Percentiles rank a stretch among this genome's conserved stretches.
phyloP scores from a whole-genome alignment of 92 coral and sea anemone genomes.

The Phenganax marumi region DNA sequence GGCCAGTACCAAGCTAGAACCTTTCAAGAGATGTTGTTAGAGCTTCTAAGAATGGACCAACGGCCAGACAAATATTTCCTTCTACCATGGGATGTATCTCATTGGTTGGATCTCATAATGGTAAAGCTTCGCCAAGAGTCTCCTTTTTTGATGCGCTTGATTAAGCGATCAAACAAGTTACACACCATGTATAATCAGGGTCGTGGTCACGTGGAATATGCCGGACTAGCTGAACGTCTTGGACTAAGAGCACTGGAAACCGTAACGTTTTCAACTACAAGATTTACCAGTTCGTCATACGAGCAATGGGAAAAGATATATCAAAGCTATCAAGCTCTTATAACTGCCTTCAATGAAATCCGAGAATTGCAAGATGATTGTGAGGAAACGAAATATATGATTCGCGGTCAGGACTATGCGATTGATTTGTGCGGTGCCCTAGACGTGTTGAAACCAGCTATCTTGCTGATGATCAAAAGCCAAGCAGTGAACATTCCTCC shows the following conservation, averaged over 20 bases:
- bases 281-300: no score
- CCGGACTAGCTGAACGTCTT: no score
- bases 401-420: slow-evolving; percentile 6
- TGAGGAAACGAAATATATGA: background rate
- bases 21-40: background rate
- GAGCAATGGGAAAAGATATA: background rate
- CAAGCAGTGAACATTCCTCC: slow-evolving; percentile 11
- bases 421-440: slow-evolving; percentile 14
- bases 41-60: background rate
- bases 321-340: background rate
- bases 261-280: no score
- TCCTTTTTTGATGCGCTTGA: no score
- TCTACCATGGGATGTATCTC: no score
- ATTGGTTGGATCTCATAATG: no score
- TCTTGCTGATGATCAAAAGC: slow-evolving; percentile 1
- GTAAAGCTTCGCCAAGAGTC: no score
- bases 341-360: slow-evolving; percentile 13
- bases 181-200: no score
- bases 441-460: slow-evolving; percentile 13
- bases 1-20: background rate
- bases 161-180: no score
- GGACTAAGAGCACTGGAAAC: no score
- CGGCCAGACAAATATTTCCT: background rate
- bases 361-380: background rate
- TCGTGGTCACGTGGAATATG: no score